These are phyloP conservation scores for Mesocentrotus franciscanus DNA, from an alignment of 53 echinoderm and acorn worm species.

Conservation along the genomic window DNA sequence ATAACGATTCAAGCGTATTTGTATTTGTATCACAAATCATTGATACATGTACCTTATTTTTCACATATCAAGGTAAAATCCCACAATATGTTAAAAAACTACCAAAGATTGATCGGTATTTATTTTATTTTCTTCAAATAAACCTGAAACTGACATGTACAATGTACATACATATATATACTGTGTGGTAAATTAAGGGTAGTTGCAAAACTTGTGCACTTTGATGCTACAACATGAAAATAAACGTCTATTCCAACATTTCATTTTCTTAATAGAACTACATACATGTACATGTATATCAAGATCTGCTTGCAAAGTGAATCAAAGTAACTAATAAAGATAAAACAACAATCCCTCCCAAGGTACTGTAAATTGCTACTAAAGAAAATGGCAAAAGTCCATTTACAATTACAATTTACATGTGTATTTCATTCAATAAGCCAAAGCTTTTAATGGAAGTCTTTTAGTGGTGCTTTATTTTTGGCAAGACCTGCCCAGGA, in stretches of 20 bases:
- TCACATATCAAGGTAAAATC: too few relatives aligned
- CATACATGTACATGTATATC: too few relatives aligned
- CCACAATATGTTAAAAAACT: background rate
- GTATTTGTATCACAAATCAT: too few relatives aligned
- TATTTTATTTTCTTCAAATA: too few relatives aligned
- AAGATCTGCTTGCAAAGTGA: background rate
- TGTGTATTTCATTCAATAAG: background rate
- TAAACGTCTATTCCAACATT: background rate
- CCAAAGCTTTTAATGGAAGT: conserved; percentile 4
- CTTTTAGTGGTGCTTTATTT: background rate
- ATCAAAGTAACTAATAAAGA: background rate
- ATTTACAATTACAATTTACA: conserved; percentile 10
- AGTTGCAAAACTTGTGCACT: background rate
- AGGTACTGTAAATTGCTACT: background rate
- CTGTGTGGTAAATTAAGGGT: background rate
- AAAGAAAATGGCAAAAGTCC: background rate
- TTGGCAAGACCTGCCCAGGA: background rate
- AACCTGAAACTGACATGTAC: too few relatives aligned
- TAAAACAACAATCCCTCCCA: background rate
- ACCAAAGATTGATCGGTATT: too few relatives aligned
- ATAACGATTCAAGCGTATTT: too few relatives aligned
- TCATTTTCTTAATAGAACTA: background rate
- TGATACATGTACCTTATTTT: too few relatives aligned
- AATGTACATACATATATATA: too few relatives aligned
- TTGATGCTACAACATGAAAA: background rate